Evolutionary conservation across 2,113 vertebrate species (phyloP), one percentile per base, ranked within the genome.

Genomic region (Centrocercus urophasianus): DNA sequence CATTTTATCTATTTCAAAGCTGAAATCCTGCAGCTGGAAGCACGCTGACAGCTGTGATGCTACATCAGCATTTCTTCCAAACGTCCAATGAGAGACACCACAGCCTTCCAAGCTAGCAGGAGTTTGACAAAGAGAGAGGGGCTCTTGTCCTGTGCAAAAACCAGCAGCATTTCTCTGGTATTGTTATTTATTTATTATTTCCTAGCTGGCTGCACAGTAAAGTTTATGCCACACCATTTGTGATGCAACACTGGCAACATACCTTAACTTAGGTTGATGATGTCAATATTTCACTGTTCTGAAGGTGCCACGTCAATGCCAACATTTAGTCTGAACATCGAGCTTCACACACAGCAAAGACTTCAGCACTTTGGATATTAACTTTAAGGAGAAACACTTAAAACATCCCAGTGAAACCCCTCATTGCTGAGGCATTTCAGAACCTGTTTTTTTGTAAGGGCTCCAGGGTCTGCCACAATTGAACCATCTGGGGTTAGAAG

Each of bases 191-290:
- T 17, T 30, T 15, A 25, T 22, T 25, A 30, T 54, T 54, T 54
- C 27, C 52, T 15, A 54, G 27, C 52, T 54, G 27, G 27, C 52
- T 54, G 52, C 27, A 54, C 27, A 6, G 27, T 28, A 30, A 54
- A 54, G 30, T 78, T 71, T 83, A 74, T 77, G 42, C 38, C 47
- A 27, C 71, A 18, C 27, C 8, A 86, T 94, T 89, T 88, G 91
- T 81, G 89, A 95, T 88, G 71, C 57, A 77, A 83, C 89, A 93
- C 83, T 83, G 92, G 91, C 85, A 93, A 89, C 27, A 75, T 20
- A 43, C 34, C 34, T 75, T 83, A 89, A 77, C 85, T 80, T 91
- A 86, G 65, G 76, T 86, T 89, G 91, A 88, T 8, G 12, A 28
- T 25, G 48, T 85, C 88, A 95, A 54, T 91, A 85, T 66, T 90